Evolutionary conservation across 2,797 vertebrate species (phyloP).

Genomic region (Rhabdophis nuchalis): DNA sequence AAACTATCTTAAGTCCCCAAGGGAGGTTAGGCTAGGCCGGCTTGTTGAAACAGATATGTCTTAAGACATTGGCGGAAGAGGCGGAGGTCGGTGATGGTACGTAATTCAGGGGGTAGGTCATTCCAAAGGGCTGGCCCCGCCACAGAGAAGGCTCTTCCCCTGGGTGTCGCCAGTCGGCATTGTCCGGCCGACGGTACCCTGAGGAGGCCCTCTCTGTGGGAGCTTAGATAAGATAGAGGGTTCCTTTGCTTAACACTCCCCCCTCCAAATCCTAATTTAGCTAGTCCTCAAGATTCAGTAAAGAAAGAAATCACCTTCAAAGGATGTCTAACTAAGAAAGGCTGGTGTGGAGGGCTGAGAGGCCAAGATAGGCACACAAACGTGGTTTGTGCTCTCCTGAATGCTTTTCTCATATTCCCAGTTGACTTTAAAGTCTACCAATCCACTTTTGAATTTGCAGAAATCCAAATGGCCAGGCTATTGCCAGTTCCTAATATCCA

Average conservation of each 20-base stretch:
- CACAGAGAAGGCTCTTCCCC: too few species aligned
- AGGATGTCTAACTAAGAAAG: neutral
- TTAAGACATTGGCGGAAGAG: too few species aligned
- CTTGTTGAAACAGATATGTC: too few species aligned
- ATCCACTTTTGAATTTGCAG: neutral
- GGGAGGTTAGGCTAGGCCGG: too few species aligned
- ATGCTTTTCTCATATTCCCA: neutral
- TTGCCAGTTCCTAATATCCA: neutral
- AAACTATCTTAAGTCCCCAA: too few species aligned
- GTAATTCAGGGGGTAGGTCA: too few species aligned
- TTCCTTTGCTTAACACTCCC: neutral
- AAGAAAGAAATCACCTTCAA: conserved; percentile 5
- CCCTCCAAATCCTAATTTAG: neutral
- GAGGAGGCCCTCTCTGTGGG: too few species aligned
- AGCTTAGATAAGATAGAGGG: neutral
- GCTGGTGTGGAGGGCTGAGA: neutral
- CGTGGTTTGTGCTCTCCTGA: neutral
- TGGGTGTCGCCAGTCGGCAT: too few species aligned
- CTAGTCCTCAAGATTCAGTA: neutral
- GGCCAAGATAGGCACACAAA: neutral
- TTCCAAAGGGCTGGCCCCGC: too few species aligned
- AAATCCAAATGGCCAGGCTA: neutral
- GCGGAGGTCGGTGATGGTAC: too few species aligned
- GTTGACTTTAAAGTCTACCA: neutral
- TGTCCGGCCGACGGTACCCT: too few species aligned